A percentile compares a stretch with the other conserved stretches of the same genome.
Evolutionary conservation across 1,140 invertebrate species (phyloP).

Genomic region (Periplaneta americana): DNA sequence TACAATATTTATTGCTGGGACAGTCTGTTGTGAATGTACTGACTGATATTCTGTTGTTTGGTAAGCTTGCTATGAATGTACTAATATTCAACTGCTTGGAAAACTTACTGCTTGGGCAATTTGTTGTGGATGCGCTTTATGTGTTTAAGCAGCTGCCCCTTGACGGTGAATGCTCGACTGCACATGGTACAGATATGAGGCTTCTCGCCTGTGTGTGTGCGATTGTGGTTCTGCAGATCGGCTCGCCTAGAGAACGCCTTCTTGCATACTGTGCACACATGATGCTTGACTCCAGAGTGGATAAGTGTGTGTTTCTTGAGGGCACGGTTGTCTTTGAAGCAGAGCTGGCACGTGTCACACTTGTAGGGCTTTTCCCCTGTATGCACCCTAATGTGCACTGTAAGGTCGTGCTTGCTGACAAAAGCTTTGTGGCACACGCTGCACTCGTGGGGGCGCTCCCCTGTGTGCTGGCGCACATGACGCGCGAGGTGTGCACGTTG

Average conservation of each 20-base stretch:
- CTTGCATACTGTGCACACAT: conserved; percentile 58
- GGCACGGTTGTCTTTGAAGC: neutral
- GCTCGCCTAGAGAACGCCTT: conserved; percentile 65
- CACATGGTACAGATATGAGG: conserved; percentile 64
- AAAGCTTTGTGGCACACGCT: conserved; percentile 35
- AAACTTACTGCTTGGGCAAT: conserved; percentile 22
- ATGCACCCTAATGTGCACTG: conserved; percentile 27
- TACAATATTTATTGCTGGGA: too few species aligned
- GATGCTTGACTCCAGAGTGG: conserved; percentile 64
- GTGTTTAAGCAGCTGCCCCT: conserved; percentile 38
- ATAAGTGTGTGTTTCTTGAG: conserved; percentile 51
- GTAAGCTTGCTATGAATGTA: too few species aligned
- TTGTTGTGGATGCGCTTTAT: conserved; percentile 29
- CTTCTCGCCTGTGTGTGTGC: conserved; percentile 55
- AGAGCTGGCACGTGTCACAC: conserved; percentile 28
- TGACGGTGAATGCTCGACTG: conserved; percentile 58
- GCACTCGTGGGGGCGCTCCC: conserved; percentile 44
- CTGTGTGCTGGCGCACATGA: conserved; percentile 44
- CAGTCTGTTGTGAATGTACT: too few species aligned
- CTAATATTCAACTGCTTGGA: too few species aligned
- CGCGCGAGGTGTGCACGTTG: conserved; percentile 28
- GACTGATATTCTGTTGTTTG: too few species aligned
- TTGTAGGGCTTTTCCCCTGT: conserved; percentile 52
- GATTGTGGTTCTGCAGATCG: conserved; percentile 59
- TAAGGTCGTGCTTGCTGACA: conserved; percentile 30